phyloP scores from a whole-genome alignment of 2,797 vertebrate genomes.

The Siniperca obscura region DNA sequence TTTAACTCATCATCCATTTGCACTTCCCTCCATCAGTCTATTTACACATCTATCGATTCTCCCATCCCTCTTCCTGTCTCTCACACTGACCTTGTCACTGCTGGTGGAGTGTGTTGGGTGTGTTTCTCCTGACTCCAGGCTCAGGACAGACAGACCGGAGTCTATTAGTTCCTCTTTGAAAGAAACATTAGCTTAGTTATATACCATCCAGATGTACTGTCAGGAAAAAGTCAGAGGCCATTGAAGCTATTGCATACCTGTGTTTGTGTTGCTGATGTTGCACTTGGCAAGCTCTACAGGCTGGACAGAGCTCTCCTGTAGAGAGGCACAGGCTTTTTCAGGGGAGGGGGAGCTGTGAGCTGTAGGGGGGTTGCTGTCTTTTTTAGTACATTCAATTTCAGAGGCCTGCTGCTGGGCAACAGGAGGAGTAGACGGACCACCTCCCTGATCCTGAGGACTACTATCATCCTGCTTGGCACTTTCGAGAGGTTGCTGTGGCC shows the following conservation, averaged over 20 bases:
- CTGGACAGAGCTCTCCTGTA: conserved; percentile 56
- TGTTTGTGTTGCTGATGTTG: conserved; percentile 76
- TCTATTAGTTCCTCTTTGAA: conserved; percentile 82
- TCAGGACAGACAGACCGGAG: conserved; percentile 82
- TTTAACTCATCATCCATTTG: conserved; percentile 65
- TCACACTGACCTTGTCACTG: conserved; percentile 84
- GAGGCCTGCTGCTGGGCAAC: conserved; percentile 49
- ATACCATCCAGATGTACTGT: not conserved
- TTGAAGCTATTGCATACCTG: conserved; percentile 70
- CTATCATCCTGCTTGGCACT: conserved; percentile 43
- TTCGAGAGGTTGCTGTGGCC: conserved; percentile 33
- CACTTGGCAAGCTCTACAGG: conserved; percentile 75
- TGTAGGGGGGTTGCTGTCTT: conserved; percentile 34
- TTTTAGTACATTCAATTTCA: conserved; percentile 65
- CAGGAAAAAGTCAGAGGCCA: not conserved
- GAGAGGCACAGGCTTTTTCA: conserved; percentile 58
- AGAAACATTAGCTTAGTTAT: conserved; percentile 36
- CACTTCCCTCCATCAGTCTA: conserved; percentile 57
- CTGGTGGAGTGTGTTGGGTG: conserved; percentile 79
- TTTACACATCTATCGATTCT: conserved; percentile 60
- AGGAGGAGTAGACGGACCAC: conserved; percentile 26
- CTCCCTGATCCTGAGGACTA: conserved; percentile 60
- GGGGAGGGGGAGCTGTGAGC: conserved; percentile 41
- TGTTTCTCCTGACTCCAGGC: conserved; percentile 78
- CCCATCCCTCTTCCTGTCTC: conserved; percentile 26